Conservation (phyloP, 2,797 vertebrate species). For the Danio albolineatus region DNA sequence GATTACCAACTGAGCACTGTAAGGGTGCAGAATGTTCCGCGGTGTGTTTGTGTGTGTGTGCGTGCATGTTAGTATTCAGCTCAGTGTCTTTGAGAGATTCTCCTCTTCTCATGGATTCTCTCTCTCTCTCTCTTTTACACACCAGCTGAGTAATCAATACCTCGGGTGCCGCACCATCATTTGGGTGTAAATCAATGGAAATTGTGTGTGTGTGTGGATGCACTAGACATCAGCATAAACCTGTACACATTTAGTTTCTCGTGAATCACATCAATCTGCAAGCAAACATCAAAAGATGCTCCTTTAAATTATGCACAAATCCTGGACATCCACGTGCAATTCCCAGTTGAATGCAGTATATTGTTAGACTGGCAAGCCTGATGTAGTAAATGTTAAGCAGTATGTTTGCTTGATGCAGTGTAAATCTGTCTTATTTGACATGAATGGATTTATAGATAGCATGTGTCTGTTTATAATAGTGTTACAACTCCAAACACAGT, state of each 20-base stretch:
- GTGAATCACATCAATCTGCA: background rate
- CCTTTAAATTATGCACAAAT: conserved; percentile 28
- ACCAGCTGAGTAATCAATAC: conserved; percentile 48
- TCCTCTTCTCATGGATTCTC: conserved; percentile 24
- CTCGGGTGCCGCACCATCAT: conserved; percentile 43
- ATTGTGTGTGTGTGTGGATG: background rate
- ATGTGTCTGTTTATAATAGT: too few relatives aligned
- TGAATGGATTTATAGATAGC: background rate
- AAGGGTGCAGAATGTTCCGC: conserved; percentile 7
- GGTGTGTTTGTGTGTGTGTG: conserved; percentile 9
- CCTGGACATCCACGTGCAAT: background rate
- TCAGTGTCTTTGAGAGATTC: conserved; percentile 31
- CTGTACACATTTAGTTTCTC: conserved; percentile 36
- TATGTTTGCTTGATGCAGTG: conserved; percentile 7
- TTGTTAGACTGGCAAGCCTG: background rate
- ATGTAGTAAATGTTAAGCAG: conserved; percentile 1
- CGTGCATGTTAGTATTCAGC: conserved; percentile 40
- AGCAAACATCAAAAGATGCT: background rate
- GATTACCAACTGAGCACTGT: background rate
- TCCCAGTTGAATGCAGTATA: conserved; percentile 24
- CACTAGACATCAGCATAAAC: conserved; percentile 31
- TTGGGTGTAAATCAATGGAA: conserved; percentile 45
- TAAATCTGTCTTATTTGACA: background rate
- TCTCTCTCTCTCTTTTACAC: too few relatives aligned
- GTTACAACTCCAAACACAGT: too few relatives aligned